Base-by-base conservation (phyloP, 2,113 vertebrate species). In the Semnornis frantzii region DNA sequence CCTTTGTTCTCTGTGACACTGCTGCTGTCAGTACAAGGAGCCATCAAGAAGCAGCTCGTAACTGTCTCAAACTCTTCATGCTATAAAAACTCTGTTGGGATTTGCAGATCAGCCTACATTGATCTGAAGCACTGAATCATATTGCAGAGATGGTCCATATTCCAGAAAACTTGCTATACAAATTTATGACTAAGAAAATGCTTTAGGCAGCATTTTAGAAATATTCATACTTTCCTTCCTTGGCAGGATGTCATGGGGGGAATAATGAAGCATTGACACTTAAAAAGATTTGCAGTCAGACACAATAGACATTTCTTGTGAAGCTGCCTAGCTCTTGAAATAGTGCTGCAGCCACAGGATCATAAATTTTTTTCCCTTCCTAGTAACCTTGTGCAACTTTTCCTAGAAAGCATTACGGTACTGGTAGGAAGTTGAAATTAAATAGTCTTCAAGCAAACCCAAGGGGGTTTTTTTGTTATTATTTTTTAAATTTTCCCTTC, bases 381-480 rank as follows among this genome's bases (percentile, higher is more conserved):
- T 59, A 76, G 34, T 55, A 95, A 89, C 76, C 73, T 63, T 74
- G 21, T 66, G 33, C 28, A 80, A 27, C 28, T 89, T 87, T 21
- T 78, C 46, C 46, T 68, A 39, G 64, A 77, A 30, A 91, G 7
- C 59, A 57, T 85, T 87, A 73, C 85, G 75, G 64, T 93, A 70
- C 78, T 66, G 31, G 46, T 74, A 95, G 71, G 92, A 94, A 93
- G 82, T 6, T 64, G 52, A 91, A 87, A 93, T 73, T 0, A 85
- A 90, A 87, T 57, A 64, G 17, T 21, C 52, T 80, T 92, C 78
- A 84, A 89, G 6, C 31, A 82, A 91, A 80, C 5, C 46, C 78
- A 85, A 80, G 12, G 11, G 9, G 39, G 48, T 39, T 30, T 55
- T 65, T 21, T 48, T 69, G 8, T 57, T 30, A 17, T 39, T 12